Conservation (phyloP, 2,113 vertebrate genomes). For the Lasiurus borealis region DNA sequence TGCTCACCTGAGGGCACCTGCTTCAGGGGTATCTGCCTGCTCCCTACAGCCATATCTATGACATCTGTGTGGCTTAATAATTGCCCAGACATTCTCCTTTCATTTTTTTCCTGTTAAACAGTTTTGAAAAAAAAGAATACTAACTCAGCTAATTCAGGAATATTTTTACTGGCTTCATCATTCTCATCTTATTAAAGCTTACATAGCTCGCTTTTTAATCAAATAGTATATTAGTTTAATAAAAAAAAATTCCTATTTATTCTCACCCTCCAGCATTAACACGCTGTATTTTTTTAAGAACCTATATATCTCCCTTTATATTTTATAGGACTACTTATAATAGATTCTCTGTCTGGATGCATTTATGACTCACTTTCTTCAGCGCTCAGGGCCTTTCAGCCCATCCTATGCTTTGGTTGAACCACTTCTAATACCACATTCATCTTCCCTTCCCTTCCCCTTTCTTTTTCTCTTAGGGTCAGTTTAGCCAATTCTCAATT, state of each 20-base stretch:
- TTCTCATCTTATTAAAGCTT: conserved; percentile 54
- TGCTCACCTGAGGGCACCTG: neutral
- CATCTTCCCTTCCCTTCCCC: too few relatives aligned
- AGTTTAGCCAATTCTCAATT: neutral
- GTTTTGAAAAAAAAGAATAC: neutral
- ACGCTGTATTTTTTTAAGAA: conserved; percentile 7
- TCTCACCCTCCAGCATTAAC: conserved; percentile 36
- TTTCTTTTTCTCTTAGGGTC: neutral
- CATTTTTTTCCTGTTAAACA: neutral
- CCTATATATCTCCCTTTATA: conserved; percentile 46
- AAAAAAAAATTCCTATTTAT: conserved; percentile 43
- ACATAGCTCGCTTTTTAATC: conserved; percentile 71
- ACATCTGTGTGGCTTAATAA: accelerated
- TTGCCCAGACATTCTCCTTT: neutral
- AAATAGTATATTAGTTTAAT: conserved; percentile 73
- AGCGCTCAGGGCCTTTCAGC: neutral
- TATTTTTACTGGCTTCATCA: conserved; percentile 48
- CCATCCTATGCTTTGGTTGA: accelerated
- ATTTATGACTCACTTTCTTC: conserved; percentile 5
- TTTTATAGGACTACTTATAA: neutral
- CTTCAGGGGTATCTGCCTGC: accelerated
- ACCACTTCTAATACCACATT: accelerated
- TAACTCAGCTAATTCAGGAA: conserved; percentile 58
- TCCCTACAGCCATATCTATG: accelerated
- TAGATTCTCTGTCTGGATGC: neutral